A percentile compares a stretch with the other conserved stretches of the same genome.
Conservation (phyloP, 2,888 invertebrate genomes). For the Nesidiocoris tenuis region DNA sequence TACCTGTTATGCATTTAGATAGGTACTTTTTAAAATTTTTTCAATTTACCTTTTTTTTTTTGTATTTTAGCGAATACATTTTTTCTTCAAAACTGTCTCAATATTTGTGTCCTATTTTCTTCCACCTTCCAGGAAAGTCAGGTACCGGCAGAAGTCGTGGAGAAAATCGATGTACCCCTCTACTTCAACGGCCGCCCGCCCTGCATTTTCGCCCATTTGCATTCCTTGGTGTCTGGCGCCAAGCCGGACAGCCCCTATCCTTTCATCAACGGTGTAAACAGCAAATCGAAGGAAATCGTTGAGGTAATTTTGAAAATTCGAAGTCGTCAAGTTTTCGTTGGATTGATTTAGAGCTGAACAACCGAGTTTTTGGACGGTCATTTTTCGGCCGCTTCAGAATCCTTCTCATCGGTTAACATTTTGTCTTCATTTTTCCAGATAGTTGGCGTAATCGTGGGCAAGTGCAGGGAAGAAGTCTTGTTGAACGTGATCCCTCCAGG, state of each 20-base stretch:
- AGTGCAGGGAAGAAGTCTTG: slow-evolving; percentile 21
- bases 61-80: too few relatives aligned
- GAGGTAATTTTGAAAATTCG: slow-evolving; percentile 60
- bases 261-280: slow-evolving; percentile 71
- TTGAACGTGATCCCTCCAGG: slow-evolving; percentile 53
- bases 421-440: slow-evolving; percentile 45
- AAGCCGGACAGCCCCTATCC: slow-evolving; percentile 64
- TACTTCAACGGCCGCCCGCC: slow-evolving; percentile 66
- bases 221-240: slow-evolving; percentile 62
- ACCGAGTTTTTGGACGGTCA: background rate
- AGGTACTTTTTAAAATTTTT: too few relatives aligned
- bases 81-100: too few relatives aligned
- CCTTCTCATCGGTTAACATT: too few relatives aligned
- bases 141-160: slow-evolving; percentile 61
- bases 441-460: slow-evolving; percentile 46
- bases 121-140: slow-evolving; percentile 55
- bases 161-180: slow-evolving; percentile 62
- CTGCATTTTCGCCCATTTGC: slow-evolving; percentile 70
- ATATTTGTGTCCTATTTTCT: too few relatives aligned
- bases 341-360: too few relatives aligned
- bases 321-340: background rate
- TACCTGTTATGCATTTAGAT: too few relatives aligned
- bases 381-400: background rate
- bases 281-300: slow-evolving; percentile 69
- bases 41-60: too few relatives aligned